Conservation (phyloP, 2,797 vertebrate species). For the Zenarchopterus dispar region DNA sequence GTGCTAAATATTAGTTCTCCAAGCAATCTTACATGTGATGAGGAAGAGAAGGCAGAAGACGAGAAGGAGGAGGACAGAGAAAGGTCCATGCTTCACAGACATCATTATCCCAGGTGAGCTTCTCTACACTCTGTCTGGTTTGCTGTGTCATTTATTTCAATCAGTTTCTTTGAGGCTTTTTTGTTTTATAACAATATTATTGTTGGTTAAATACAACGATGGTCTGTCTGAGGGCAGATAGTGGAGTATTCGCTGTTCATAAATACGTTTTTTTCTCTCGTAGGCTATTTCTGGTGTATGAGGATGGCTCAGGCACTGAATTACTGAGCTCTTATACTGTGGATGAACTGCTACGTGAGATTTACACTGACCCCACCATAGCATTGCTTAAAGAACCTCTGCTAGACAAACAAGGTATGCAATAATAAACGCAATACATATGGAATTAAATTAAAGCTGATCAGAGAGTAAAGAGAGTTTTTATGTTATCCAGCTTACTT, state of each 20-base stretch:
- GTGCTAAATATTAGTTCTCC: conserved; percentile 58
- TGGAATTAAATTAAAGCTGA: no score
- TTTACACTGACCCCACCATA: conserved; percentile 75
- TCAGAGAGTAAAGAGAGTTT: no score
- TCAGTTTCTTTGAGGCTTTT: background rate
- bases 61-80: conserved; percentile 42
- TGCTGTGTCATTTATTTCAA: background rate
- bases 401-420: conserved; percentile 75
- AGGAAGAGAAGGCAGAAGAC: conserved; percentile 15
- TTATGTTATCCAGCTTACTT: no score
- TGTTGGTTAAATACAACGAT: background rate
- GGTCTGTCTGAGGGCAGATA: no score
- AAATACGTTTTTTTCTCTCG: conserved; percentile 11
- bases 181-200: background rate
- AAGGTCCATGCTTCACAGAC: conserved; percentile 45
- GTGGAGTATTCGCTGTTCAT: no score
- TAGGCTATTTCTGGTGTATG: conserved; percentile 88
- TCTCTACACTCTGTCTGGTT: background rate
- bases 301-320: conserved; percentile 90
- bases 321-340: conserved; percentile 84
- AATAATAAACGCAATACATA: background rate
- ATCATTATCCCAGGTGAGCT: conserved; percentile 86
- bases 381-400: conserved; percentile 87
- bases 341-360: conserved; percentile 79
- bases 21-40: conserved; percentile 29